These are phyloP conservation scores for Chymomyza fuscimana DNA, from an alignment of 2,888 invertebrate genomes.

Conservation along the genomic window DNA sequence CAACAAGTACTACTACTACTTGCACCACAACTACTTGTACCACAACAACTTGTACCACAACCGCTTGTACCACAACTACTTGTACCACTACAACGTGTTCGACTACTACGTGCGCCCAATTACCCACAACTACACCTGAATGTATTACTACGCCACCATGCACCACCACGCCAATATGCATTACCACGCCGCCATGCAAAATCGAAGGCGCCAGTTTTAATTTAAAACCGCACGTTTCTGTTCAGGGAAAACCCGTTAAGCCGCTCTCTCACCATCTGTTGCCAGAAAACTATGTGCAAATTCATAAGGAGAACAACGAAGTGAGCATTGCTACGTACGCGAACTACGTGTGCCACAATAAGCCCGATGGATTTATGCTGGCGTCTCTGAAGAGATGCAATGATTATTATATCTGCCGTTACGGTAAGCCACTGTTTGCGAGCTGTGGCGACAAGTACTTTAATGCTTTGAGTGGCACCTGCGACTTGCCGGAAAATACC, in stretches of 20 bases:
- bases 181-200: neutral
- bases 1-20: conserved; percentile 16
- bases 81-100: conserved; percentile 24
- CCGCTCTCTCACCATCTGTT: conserved; percentile 21
- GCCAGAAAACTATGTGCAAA: neutral
- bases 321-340: conserved; percentile 53
- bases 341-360: conserved; percentile 59
- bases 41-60: conserved; percentile 17
- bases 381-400: conserved; percentile 70
- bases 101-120: conserved; percentile 2
- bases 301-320: conserved; percentile 12
- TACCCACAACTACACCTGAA: neutral
- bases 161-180: conserved; percentile 12
- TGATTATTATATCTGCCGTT: conserved; percentile 70
- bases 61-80: conserved; percentile 23
- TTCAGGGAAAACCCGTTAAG: conserved; percentile 41
- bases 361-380: conserved; percentile 69
- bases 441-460: conserved; percentile 70
- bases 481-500: conserved; percentile 73
- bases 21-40: conserved; percentile 24
- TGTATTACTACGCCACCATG: conserved; percentile 18
- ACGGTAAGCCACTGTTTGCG: conserved; percentile 54
- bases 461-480: conserved; percentile 68
- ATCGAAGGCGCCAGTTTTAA: conserved; percentile 1
- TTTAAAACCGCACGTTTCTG: conserved; percentile 27